Percentiles rank a stretch among this genome's conserved stretches.
Conservation (phyloP, 2,888 invertebrate genomes). For the Gnatocerus cornutus region DNA sequence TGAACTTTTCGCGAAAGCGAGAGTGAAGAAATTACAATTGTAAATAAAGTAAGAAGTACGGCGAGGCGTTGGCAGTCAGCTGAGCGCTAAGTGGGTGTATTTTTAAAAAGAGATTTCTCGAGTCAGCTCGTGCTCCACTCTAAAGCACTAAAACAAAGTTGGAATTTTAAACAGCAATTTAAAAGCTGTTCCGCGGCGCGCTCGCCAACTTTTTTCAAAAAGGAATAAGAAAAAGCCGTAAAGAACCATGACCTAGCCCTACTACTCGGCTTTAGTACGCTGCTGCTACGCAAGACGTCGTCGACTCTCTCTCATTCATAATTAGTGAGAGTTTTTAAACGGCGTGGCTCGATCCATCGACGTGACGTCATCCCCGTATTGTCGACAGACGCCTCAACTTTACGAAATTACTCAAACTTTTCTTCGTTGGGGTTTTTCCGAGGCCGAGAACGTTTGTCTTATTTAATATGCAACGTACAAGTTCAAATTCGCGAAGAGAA, state of each 20-base stretch:
- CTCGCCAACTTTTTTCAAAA: constrained; percentile 66
- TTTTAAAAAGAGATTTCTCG: constrained; percentile 66
- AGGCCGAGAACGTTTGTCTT: neutral
- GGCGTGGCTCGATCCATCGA: constrained; percentile 62
- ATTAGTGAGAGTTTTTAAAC: constrained; percentile 71
- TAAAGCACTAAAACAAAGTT: constrained; percentile 70
- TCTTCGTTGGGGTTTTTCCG: constrained; percentile 35
- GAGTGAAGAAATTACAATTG: constrained; percentile 67
- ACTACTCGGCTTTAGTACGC: constrained; percentile 62
- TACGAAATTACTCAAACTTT: constrained; percentile 37
- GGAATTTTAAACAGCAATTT: constrained; percentile 71
- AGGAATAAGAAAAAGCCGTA: constrained; percentile 68
- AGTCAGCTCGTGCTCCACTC: constrained; percentile 61
- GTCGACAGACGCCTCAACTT: constrained; percentile 45
- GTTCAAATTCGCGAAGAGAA: no score
- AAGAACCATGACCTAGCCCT: constrained; percentile 71
- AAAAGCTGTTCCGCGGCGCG: constrained; percentile 67
- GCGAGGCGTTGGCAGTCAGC: constrained; percentile 58
- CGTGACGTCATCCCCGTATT: constrained; percentile 58
- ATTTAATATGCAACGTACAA: no score
- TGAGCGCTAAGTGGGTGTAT: constrained; percentile 65
- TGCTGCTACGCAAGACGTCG: constrained; percentile 64
- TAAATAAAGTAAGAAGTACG: constrained; percentile 61
- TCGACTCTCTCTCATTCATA: constrained; percentile 69
- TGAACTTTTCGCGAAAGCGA: constrained; percentile 51